These are phyloP conservation scores for Campoletis sonorensis DNA, from an alignment of 1,140 invertebrate genomes.

Conservation along the genomic window DNA sequence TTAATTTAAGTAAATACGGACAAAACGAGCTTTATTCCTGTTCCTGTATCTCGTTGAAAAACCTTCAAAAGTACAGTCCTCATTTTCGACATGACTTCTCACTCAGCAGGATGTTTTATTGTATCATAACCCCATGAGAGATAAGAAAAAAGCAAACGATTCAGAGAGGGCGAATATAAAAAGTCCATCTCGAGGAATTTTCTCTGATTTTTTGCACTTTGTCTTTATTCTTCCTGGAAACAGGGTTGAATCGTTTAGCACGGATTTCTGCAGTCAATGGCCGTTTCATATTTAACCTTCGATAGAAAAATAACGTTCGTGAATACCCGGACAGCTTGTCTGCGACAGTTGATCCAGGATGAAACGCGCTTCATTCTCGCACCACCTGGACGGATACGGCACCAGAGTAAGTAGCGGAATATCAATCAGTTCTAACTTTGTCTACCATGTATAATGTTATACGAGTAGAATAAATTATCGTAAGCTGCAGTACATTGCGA, in stretches of 20 bases:
- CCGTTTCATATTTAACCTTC: constrained; percentile 62
- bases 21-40: too few relatives aligned
- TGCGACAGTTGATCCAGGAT: constrained; percentile 46
- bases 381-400: constrained; percentile 58
- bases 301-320: constrained; percentile 26
- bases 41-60: neutral
- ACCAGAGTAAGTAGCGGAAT: constrained; percentile 13
- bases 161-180: too few relatives aligned
- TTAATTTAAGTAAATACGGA: too few relatives aligned
- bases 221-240: too few relatives aligned
- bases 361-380: constrained; percentile 28
- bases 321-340: constrained; percentile 19
- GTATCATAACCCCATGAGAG: neutral
- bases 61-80: neutral
- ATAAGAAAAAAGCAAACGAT: too few relatives aligned
- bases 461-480: constrained; percentile 39
- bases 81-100: neutral
- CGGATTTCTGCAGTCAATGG: constrained; percentile 57
- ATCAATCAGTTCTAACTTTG: constrained; percentile 22
- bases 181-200: too few relatives aligned
- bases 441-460: neutral
- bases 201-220: too few relatives aligned
- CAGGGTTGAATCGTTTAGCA: neutral
- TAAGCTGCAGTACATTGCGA: neutral
- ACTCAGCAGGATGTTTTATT: neutral